Evolutionary conservation across 2,888 invertebrate species (phyloP).

Genomic region (Aphodius sticticus): DNA sequence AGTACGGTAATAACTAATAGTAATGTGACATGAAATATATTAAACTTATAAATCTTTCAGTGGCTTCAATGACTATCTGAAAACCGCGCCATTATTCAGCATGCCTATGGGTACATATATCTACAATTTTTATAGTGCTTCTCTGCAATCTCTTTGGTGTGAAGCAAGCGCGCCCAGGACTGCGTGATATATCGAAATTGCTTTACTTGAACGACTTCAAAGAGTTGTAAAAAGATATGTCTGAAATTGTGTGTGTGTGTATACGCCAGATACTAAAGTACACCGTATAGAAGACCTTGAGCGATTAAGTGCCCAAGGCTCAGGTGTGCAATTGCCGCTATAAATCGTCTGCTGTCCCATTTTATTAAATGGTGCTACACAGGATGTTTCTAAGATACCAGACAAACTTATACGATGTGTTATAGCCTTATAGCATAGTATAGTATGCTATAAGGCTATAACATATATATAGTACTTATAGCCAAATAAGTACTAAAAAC

Average conservation of each 20-base stretch:
- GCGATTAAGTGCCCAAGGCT: no score
- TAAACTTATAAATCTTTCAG: not conserved
- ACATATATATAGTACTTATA: no score
- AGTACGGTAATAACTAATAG: not conserved
- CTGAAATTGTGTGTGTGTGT: not conserved
- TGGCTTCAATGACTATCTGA: not conserved
- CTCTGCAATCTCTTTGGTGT: not conserved
- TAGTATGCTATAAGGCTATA: no score
- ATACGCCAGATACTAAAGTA: not conserved
- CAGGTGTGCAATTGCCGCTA: no score
- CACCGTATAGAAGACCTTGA: no score
- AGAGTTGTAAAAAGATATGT: not conserved
- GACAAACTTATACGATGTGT: no score
- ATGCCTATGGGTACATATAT: not conserved
- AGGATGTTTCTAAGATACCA: no score
- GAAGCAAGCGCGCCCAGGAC: not conserved
- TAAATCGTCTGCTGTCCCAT: no score
- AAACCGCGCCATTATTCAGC: not conserved
- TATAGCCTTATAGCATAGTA: no score
- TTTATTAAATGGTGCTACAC: no score
- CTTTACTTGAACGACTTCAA: conserved; percentile 4
- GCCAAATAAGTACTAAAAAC: no score
- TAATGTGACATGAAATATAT: not conserved
- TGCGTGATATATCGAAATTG: not conserved
- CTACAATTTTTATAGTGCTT: not conserved